Conservation (phyloP, 1,140 invertebrate species). For the Sarcophaga peregrina region DNA sequence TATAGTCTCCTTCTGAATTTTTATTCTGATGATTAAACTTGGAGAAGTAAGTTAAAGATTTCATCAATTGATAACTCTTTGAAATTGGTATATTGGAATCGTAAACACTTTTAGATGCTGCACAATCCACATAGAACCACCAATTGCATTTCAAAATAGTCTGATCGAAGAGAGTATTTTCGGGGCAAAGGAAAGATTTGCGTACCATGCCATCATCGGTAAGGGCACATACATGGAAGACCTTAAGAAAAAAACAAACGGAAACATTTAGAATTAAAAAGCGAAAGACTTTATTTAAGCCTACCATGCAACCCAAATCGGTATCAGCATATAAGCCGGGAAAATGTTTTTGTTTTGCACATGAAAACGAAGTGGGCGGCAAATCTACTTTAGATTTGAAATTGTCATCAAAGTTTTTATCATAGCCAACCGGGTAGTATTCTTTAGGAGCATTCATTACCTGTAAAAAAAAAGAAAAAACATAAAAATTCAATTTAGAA, state of each 20-base stretch:
- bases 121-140: slow-evolving; percentile 93
- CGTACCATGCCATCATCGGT: slow-evolving; percentile 88
- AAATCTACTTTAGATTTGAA: slow-evolving; percentile 85
- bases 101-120: slow-evolving; percentile 80
- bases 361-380: slow-evolving; percentile 87
- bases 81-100: slow-evolving; percentile 90
- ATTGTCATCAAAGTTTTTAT: slow-evolving; percentile 88
- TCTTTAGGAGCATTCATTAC: slow-evolving; percentile 90
- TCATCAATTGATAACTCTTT: slow-evolving; percentile 91
- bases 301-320: slow-evolving; percentile 91
- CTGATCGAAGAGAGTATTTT: slow-evolving; percentile 89
- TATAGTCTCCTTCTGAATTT: slow-evolving; percentile 46
- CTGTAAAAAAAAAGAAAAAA: slow-evolving; percentile 58
- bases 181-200: slow-evolving; percentile 89
- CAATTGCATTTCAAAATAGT: slow-evolving; percentile 91
- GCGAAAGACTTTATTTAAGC: not conserved
- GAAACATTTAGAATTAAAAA: not conserved
- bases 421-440: slow-evolving; percentile 87
- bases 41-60: slow-evolving; percentile 86
- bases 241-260: slow-evolving; percentile 68
- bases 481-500: not conserved
- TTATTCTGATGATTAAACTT: slow-evolving; percentile 71
- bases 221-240: slow-evolving; percentile 90
- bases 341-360: slow-evolving; percentile 89
- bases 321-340: slow-evolving; percentile 90